Base-by-base conservation (phyloP, 2,888 invertebrate genomes). In the Leptopilina syphax region DNA sequence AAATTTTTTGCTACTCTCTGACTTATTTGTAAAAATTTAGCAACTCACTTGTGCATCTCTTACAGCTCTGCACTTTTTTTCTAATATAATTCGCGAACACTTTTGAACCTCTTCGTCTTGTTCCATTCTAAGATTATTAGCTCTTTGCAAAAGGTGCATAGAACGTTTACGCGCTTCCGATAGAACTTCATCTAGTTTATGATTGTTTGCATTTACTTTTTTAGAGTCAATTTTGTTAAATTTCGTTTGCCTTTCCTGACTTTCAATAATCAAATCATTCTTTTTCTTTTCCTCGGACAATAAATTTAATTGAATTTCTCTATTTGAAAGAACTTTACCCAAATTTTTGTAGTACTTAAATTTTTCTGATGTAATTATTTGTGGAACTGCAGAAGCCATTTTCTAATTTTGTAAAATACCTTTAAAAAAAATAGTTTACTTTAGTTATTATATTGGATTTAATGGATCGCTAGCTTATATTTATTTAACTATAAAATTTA, bases 1-100 rank as follows among this genome's bases (percentile, higher is more conserved):
- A 34, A 34, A 34, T 34, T 3, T 34, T 34, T 34, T 34, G 2
- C 1, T 2, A 34, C 3, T 34, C 34, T 34, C 34, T 34, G 4
- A 3, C 3, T 4, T 34, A 34, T 34, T 44, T 44, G 44, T 44
- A 4, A 8, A 8, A 4, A 44, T 44, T 44, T 44, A 8, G 44
- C 47, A 70, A 70, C 50, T 94, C 81, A 97, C 94, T 92, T 97
- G 97, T 0, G 96, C 97, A 90, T 97, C 96, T 24, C 97, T 93
- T 70, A 97, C 96, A 0, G 97, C 96, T 88, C 96, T 95, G 85
- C 97, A 97, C 91, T 97, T 97, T 27, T 96, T 96, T 18, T 96
- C 96, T 12, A 97, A 92, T 86, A 97, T 96, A 83, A 97, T 93
- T 80, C 95, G 94, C 91, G 97, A 97, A 83, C 96, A 96, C 41